phyloP scores from a whole-genome alignment of 2,113 vertebrate species.

The Tychaedon coryphoeus region DNA sequence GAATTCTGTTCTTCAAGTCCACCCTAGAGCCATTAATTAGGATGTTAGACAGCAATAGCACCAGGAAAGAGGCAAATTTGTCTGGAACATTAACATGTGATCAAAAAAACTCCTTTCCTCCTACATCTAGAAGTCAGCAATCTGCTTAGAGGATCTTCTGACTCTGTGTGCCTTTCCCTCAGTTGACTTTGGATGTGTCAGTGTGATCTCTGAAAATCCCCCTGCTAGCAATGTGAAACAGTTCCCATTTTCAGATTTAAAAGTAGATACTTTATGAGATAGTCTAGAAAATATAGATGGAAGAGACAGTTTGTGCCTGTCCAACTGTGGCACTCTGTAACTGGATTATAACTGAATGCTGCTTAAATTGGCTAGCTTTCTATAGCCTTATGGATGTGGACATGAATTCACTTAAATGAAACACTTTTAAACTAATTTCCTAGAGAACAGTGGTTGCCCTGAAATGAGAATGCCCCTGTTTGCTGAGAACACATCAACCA shows the following conservation, averaged over 20 bases:
- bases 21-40: neutral
- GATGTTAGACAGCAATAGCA: neutral
- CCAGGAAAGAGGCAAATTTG: neutral
- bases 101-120: neutral
- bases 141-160: neutral
- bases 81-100: fast-evolving
- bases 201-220: neutral
- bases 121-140: neutral
- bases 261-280: neutral
- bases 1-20: neutral
- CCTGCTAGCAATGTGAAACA: neutral
- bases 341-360: neutral
- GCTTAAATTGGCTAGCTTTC: neutral
- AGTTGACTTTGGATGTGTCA: neutral
- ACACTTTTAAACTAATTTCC: neutral
- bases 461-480: neutral
- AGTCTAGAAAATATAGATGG: neutral
- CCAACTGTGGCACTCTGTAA: neutral
- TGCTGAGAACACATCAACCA: neutral
- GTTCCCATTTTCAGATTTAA: neutral
- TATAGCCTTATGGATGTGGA: neutral
- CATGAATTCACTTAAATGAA: neutral
- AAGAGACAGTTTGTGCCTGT: neutral
- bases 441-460: neutral
- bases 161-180: neutral